Conservation (phyloP, 2,888 invertebrate species). For the Callyntrura sp. region DNA sequence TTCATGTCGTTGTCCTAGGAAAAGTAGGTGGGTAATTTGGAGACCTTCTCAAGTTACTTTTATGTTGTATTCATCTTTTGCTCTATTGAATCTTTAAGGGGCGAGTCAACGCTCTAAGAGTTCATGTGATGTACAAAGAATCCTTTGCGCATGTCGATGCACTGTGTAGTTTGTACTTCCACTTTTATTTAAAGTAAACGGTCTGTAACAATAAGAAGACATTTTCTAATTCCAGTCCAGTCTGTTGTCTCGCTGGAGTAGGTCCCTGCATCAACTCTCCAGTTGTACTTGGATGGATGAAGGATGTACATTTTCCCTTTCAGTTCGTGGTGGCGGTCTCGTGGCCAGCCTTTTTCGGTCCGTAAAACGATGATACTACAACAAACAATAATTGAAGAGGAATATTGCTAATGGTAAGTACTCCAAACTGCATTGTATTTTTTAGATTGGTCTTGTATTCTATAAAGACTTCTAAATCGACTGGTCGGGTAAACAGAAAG, state of each 20-base stretch:
- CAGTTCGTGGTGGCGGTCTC: slow-evolving; percentile 21
- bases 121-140: slow-evolving; percentile 28
- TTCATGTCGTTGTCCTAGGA: slow-evolving; percentile 54
- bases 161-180: slow-evolving; percentile 19
- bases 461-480: too few relatives aligned
- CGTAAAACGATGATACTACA: slow-evolving; percentile 59
- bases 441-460: too few relatives aligned
- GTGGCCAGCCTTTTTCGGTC: background rate
- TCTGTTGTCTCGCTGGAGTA: slow-evolving; percentile 14
- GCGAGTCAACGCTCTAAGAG: slow-evolving; percentile 61
- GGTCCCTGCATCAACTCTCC: background rate
- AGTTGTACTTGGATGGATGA: slow-evolving; percentile 37
- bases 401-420: too few relatives aligned
- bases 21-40: too few relatives aligned
- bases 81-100: slow-evolving; percentile 65
- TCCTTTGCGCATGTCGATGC: background rate
- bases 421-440: too few relatives aligned
- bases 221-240: slow-evolving; percentile 20
- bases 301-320: slow-evolving; percentile 14
- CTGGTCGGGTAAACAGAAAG: too few relatives aligned
- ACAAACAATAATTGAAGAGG: slow-evolving; percentile 64
- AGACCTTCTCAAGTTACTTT: slow-evolving; percentile 58
- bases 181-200: slow-evolving; percentile 31
- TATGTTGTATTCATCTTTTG: slow-evolving; percentile 24
- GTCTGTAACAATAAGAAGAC: background rate